Conservation (phyloP, 1,140 invertebrate species). For the Drosophila punjabiensis region DNA sequence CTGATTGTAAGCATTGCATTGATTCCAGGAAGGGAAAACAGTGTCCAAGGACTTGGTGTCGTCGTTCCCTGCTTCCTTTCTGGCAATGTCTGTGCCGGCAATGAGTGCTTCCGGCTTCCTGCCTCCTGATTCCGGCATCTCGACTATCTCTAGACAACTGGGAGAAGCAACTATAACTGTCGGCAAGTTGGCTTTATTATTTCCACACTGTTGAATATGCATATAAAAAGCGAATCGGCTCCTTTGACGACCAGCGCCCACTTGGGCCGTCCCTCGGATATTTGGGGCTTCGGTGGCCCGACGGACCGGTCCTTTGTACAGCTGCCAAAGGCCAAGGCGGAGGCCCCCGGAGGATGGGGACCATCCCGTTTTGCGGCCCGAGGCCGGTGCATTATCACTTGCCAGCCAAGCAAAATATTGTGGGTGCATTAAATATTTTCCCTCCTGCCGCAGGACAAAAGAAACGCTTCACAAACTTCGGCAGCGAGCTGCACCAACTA, state of each 20-base stretch:
- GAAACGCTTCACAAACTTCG: slow-evolving; percentile 40
- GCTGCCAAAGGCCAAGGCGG: slow-evolving; percentile 38
- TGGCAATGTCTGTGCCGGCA: slow-evolving; percentile 49
- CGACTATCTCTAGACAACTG: slow-evolving; percentile 68
- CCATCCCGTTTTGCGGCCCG: not conserved
- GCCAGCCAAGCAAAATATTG: slow-evolving; percentile 67
- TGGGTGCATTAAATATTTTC: slow-evolving; percentile 77
- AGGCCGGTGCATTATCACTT: slow-evolving; percentile 70
- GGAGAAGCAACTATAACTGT: slow-evolving; percentile 74
- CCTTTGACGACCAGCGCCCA: slow-evolving; percentile 66
- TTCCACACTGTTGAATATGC: slow-evolving; percentile 83
- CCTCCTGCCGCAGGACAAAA: slow-evolving; percentile 52
- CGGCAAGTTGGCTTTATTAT: slow-evolving; percentile 83
- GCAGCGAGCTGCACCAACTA: slow-evolving; percentile 36
- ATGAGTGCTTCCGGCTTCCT: slow-evolving; percentile 73
- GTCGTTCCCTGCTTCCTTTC: slow-evolving; percentile 3
- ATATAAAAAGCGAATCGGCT: slow-evolving; percentile 49
- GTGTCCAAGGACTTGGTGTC: slow-evolving; percentile 50
- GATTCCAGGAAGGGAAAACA: slow-evolving; percentile 17
- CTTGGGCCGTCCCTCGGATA: slow-evolving; percentile 15
- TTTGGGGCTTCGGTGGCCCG: slow-evolving; percentile 20
- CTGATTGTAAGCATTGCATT: not conserved
- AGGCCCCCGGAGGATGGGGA: not conserved
- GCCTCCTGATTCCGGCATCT: slow-evolving; percentile 34
- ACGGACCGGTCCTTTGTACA: slow-evolving; percentile 13